phyloP scores from a whole-genome alignment of 1,140 invertebrate species.

The Scylla paramamosain region DNA sequence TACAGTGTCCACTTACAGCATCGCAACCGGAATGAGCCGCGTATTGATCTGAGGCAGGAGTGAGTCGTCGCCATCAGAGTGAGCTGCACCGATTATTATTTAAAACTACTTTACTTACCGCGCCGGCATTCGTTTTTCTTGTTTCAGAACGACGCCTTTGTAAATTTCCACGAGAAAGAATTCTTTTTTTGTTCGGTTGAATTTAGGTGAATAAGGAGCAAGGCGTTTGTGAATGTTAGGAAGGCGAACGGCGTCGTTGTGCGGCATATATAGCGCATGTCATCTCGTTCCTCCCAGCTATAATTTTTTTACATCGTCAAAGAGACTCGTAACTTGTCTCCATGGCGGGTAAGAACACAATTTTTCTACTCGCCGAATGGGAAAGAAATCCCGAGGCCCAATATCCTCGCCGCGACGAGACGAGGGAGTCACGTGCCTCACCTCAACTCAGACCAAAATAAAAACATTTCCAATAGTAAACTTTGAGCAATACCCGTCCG shows the following conservation, averaged over 20 bases:
- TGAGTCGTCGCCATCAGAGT: too few relatives aligned
- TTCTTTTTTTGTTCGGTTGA: not conserved
- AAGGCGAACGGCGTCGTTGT: not conserved
- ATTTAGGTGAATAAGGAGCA: not conserved
- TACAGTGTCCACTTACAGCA: too few relatives aligned
- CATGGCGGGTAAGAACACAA: not conserved
- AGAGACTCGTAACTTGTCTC: not conserved
- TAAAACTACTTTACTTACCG: too few relatives aligned
- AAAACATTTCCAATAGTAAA: conserved; percentile 16
- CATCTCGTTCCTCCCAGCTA: not conserved
- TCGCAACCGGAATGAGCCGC: too few relatives aligned
- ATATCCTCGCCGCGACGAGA: not conserved
- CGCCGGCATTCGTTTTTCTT: too few relatives aligned
- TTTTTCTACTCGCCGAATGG: conserved; percentile 2
- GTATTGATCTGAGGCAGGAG: too few relatives aligned
- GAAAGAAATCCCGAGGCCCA: not conserved
- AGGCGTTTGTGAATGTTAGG: not conserved
- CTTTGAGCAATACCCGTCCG: not conserved
- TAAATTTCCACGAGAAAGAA: too few relatives aligned
- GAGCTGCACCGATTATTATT: too few relatives aligned
- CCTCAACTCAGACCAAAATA: not conserved
- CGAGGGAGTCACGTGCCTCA: conserved; percentile 7
- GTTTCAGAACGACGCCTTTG: too few relatives aligned
- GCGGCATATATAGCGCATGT: not conserved
- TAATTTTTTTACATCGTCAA: not conserved